These are phyloP conservation scores for Gobius niger DNA, from an alignment of 2,113 vertebrate genomes.

Conservation along the genomic window DNA sequence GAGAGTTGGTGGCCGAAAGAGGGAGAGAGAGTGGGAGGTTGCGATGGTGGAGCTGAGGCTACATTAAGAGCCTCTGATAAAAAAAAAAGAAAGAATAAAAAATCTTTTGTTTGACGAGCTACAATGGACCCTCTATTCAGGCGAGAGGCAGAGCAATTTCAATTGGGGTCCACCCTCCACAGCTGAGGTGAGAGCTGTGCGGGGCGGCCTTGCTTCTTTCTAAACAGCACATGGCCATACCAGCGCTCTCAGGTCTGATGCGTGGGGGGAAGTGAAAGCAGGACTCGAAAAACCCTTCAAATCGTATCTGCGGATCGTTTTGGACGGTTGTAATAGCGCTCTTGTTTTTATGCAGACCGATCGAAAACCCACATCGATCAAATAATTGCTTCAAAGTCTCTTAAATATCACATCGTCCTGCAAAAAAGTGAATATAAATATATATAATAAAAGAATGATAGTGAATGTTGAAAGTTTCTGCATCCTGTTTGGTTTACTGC, in stretches of 20 bases:
- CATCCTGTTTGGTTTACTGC: too few species aligned
- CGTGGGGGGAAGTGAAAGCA: background rate
- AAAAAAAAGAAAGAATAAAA: slow-evolving; percentile 68
- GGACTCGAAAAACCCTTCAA: background rate
- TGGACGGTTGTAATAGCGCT: background rate
- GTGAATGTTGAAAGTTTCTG: too few species aligned
- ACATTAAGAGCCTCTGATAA: slow-evolving; percentile 96
- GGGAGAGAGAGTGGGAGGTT: slow-evolving; percentile 57
- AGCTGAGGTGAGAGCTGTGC: slow-evolving; percentile 60
- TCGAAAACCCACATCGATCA: too few species aligned
- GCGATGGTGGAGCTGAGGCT: slow-evolving; percentile 46
- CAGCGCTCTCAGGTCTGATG: slow-evolving; percentile 29
- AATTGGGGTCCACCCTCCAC: slow-evolving; percentile 63
- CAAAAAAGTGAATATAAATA: too few species aligned
- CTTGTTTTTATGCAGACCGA: too few species aligned
- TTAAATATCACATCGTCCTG: too few species aligned
- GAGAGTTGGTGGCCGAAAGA: slow-evolving; percentile 80
- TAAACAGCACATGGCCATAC: slow-evolving; percentile 48
- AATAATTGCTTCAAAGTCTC: too few species aligned
- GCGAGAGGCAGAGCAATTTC: slow-evolving; percentile 67
- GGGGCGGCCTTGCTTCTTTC: slow-evolving; percentile 56
- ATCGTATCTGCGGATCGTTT: slow-evolving; percentile 15
- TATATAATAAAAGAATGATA: too few species aligned
- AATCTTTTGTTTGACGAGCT: slow-evolving; percentile 91
- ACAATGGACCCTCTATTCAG: slow-evolving; percentile 76